Percentiles rank a stretch among this genome's conserved stretches.
phyloP scores from a whole-genome alignment of 1,140 invertebrate genomes.

The Leguminivora glycinivorella region DNA sequence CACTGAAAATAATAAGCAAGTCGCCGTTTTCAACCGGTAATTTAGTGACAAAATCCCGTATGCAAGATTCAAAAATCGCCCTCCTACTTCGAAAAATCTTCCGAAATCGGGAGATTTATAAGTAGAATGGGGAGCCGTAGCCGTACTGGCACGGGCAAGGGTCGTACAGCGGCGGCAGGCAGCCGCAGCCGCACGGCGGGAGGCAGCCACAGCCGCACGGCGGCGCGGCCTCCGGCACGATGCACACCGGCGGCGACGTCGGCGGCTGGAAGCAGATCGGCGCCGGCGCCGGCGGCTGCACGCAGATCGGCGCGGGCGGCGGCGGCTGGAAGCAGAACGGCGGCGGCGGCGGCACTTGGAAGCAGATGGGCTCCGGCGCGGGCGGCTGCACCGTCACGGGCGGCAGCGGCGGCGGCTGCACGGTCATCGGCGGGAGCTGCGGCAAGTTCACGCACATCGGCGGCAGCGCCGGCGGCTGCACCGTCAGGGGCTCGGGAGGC shows the following conservation, averaged over 20 bases:
- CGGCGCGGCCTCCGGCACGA: slow-evolving; percentile 21
- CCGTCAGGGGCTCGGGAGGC: slow-evolving; percentile 43
- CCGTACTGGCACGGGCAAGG: slow-evolving; percentile 15
- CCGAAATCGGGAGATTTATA: not conserved
- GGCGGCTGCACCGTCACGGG: slow-evolving; percentile 40
- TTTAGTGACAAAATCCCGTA: too few species aligned
- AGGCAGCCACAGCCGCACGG: slow-evolving; percentile 39
- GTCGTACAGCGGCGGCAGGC: slow-evolving; percentile 38
- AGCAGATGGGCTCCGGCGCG: slow-evolving; percentile 54
- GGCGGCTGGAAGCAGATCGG: slow-evolving; percentile 60
- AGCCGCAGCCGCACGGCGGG: slow-evolving; percentile 41
- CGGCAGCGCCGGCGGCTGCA: slow-evolving; percentile 61
- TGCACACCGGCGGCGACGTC: slow-evolving; percentile 41
- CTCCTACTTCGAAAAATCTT: not conserved
- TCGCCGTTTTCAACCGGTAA: too few species aligned
- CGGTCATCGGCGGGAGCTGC: slow-evolving; percentile 48
- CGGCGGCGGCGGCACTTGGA: slow-evolving; percentile 59
- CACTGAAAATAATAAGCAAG: too few species aligned
- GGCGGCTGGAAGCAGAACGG: slow-evolving; percentile 59
- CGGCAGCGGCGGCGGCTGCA: slow-evolving; percentile 49
- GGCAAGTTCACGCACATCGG: slow-evolving; percentile 57
- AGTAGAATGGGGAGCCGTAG: not conserved
- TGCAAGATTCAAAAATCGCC: too few species aligned
- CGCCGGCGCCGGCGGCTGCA: slow-evolving; percentile 54
- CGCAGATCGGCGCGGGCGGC: slow-evolving; percentile 54